Conservation (phyloP, 2,113 vertebrate species). For the Penelope pileata region DNA sequence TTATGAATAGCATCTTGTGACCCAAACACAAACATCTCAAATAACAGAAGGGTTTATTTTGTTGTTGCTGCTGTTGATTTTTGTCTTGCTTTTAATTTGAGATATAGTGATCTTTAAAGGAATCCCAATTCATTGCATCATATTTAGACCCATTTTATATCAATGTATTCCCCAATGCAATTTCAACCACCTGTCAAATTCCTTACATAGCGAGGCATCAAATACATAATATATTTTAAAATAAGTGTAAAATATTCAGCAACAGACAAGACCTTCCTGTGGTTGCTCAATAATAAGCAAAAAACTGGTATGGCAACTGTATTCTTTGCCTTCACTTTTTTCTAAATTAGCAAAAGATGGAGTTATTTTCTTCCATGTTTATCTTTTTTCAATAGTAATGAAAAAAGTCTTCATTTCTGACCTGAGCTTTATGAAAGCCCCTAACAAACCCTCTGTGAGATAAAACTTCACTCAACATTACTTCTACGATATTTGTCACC, state of each 20-base stretch:
- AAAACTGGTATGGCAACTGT: not conserved
- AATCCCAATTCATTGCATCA: not conserved
- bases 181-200: constrained; percentile 18
- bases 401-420: not conserved
- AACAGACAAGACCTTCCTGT: not conserved
- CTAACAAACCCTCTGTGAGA: not conserved
- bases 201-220: not conserved
- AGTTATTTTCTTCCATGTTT: not conserved
- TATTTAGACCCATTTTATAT: not conserved
- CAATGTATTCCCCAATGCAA: not conserved
- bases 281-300: not conserved
- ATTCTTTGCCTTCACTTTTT: not conserved
- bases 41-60: not conserved
- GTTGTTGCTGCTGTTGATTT: not conserved
- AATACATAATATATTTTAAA: not conserved
- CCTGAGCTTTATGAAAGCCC: not conserved
- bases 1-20: not conserved
- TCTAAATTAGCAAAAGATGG: not conserved
- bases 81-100: not conserved
- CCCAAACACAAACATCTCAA: not conserved
- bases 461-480: not conserved
- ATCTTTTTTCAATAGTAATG: not conserved
- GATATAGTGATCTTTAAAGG: not conserved
- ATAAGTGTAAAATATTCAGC: not conserved
- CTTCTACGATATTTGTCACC: not conserved